Evolutionary conservation across 1,140 invertebrate species (phyloP), one percentile per base, ranked within the genome.

Genomic region (Catajapyx aquilonaris): DNA sequence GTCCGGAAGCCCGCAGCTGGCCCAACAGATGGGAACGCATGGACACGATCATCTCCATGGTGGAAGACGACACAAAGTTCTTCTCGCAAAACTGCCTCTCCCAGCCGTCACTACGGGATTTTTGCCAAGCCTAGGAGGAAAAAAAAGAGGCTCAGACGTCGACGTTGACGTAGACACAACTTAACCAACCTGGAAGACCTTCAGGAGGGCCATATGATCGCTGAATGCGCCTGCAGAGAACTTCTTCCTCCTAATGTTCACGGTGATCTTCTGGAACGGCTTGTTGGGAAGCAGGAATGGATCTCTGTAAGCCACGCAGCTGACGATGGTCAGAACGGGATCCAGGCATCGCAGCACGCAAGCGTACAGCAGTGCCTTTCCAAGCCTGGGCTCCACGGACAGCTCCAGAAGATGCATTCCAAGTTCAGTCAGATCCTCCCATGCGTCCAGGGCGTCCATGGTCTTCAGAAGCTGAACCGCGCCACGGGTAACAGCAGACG

Each of bases 341-440:
- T 95, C 87, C 2, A 97, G 56, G 53, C 93, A 97, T 53, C 87
- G 87, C 20, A 97, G 64, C 3, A 93, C 71, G 16, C 88, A 75
- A 2, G 81, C 75, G 52, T 86, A 90, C 2, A 97, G 58, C 18
- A 98, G 57, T 72, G 90, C 81, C 62, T 93, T 90, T 3, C 84
- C 86, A 10, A 90, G 62, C 46, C 81, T 69, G 1, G 91, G 91
- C 43, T 94, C 84, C 2, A 96, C 61, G 0, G 90, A 85, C 10
- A 97, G 57, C 54, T 96, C 84, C 5, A 88, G 55, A 5, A 97
- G 56, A 48, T 87, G 77, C 41, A 72, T 67, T 2, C 91, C 93
- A 3, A 97, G 59, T 49, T 84, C 74, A 0, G 87, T 94, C 17
- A 94, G 57, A 47, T 81, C 73, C 55, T 84, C 80, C 59, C 71